Base-by-base conservation (phyloP, 1,140 invertebrate genomes). In the Orchestia grillus region DNA sequence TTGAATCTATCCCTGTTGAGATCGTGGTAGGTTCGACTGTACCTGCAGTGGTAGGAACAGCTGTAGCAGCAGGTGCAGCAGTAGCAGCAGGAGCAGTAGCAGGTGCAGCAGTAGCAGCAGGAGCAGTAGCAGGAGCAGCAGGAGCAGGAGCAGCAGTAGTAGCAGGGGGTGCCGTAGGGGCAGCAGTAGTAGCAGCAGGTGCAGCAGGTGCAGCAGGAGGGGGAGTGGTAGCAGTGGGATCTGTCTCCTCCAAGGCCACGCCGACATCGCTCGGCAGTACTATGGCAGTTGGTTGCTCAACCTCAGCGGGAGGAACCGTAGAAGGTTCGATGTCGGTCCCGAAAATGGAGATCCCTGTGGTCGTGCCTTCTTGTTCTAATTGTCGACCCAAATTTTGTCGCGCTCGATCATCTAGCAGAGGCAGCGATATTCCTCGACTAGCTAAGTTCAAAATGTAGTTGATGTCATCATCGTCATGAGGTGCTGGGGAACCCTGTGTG, bases 381-480 rank as follows among this genome's bases (percentile, higher is more conserved):
- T 94, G 92, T 45, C 92, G 8, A 40, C 92, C 92, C 40, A 94
- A 47, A 94, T 40, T 94, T 40, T 94, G 43, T 47, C 92, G 92
- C 44, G 92, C 19, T 47, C 44, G 45, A 11, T 94, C 92, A n/a
- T 94, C 92, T 40, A 44, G 43, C 36, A 23, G 16, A 11, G 92
- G 92, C 44, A 45, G 92, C 36, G 92, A 47, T 40, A 94, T 47
- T 11, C 44, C 92, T 47, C 92, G 92, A 47, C 92, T 36, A 45
- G 92, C 92, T 40, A 94, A 44, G 41, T 42, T 45, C 43, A 94
- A 47, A 45, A 94, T 94, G 44, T 94, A 94, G 43, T 94, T 45
- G 44, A 94, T 94, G 92, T 94, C 92, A n/a, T 94, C 92, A 45
- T 94, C 92, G 41, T 94, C 92, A 11, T 94, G 92, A 11, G 44